Base-by-base conservation (phyloP, 37 sponge, comb jelly and placozoan genomes). In the Dysidea cf. avara region DNA sequence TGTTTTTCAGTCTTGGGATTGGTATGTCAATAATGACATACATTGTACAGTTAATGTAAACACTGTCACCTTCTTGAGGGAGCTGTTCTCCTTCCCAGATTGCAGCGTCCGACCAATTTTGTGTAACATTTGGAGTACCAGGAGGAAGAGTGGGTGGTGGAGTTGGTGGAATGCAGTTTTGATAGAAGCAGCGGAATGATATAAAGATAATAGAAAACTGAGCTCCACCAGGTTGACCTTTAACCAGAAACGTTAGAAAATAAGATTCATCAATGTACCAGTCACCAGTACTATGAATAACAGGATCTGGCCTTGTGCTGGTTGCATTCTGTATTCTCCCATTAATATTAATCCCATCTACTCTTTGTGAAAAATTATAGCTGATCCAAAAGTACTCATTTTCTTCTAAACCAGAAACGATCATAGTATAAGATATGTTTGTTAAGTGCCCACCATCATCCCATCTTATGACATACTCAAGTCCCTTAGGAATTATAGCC, bases 21-120 rank as follows among this genome's bases (percentile, higher is more conserved):
- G 62, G 25, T 14, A 72, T 48, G 53, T 96, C 94, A 7, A 87
- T 69, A 0, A 96, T 30, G 56, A 96, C 65, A 64, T 87, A 87
- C 75, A 77, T 55, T 51, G 71, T 75, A 31, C 69, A 53, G 37
- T 83, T 70, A 36, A 96, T 96, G 69, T 51, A 64, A 7, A 96
- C 81, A 74, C 84, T 73, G 3, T 83, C 77, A 3, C 74, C 69
- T 2, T 53, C 66, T n/a, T 32, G 46, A 52, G 84, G 84, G n/a
- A 78, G 56, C 51, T 17, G 34, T 12, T 61, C 40, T 30, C 80
- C 80, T 4, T 71, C 69, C 88, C 91, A 95, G 39, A 78, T 83
- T 5, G 81, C 53, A 7, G 71, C 47, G 29, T 86, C 62, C 12
- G 92, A 91, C 96, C 96, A 96, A 35, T 25, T 47, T 25, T 68